These are phyloP conservation scores for Sceloporus undulatus DNA, from an alignment of 2,113 vertebrate genomes.

Conservation along the genomic window DNA sequence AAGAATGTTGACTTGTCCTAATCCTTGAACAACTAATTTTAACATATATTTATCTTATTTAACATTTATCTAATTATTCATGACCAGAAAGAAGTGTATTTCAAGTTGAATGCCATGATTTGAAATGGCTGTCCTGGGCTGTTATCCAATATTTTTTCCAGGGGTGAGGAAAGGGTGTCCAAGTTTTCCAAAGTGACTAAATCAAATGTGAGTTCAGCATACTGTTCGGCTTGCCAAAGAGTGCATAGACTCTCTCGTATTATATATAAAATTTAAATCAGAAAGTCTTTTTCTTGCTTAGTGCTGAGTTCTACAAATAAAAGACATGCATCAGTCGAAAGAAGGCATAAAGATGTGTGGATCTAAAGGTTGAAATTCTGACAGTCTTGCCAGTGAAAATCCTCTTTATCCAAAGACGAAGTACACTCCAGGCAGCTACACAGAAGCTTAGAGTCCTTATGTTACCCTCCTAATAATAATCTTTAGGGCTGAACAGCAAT, in stretches of 20 bases:
- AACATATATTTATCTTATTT: conserved; percentile 51
- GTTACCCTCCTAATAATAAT: rapidly evolving
- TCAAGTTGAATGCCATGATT: conserved; percentile 20
- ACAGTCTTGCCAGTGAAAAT: conserved; percentile 49
- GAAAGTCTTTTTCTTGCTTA: conserved; percentile 51
- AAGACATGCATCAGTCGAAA: conserved; percentile 42
- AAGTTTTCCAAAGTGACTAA: conserved; percentile 54
- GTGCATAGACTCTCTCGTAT: conserved; percentile 46
- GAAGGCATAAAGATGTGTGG: conserved; percentile 1
- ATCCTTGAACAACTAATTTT: conserved; percentile 37
- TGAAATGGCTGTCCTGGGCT: conserved; percentile 25
- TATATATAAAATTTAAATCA: conserved; percentile 57
- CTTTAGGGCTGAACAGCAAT: conserved; percentile 9
- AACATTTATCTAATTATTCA: conserved; percentile 38
- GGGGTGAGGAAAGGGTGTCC: not conserved
- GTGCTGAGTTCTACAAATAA: conserved; percentile 64
- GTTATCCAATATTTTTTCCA: not conserved
- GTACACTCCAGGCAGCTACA: conserved; percentile 8
- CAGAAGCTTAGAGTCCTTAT: not conserved
- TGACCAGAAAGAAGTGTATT: conserved; percentile 12
- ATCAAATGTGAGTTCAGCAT: conserved; percentile 63
- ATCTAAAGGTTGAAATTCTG: conserved; percentile 53
- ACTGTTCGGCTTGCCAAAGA: conserved; percentile 44
- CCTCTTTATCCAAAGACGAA: conserved; percentile 50
- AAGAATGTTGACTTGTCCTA: conserved; percentile 12